Base-by-base conservation (phyloP, 1,140 invertebrate genomes). In the Caligus rogercresseyi region DNA sequence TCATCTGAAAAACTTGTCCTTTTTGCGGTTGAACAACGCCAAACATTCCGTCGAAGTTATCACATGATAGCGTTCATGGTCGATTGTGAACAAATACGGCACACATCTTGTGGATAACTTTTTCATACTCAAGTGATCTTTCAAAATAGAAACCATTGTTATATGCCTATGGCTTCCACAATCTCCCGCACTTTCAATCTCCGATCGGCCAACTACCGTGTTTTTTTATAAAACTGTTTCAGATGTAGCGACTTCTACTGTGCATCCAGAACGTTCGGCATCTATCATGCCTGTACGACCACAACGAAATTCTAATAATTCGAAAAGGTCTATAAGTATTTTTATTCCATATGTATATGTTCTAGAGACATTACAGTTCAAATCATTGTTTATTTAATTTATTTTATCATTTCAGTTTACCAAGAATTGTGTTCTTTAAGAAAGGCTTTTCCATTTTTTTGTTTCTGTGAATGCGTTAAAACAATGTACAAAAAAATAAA, bases 131-230 rank as follows among this genome's bases (percentile, higher is more conserved):
- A 59, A 64, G 53, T 66, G 20, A 15, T 64, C 15, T 26, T 51
- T 21, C 18, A 61, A 53, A 54, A 67, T 69, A 54, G 68, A 52
- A 64, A 43, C 66, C 64, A 57, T 62, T 61, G 23, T 65, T 64
- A 64, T 18, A 62, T 66, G 64, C 65, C 60, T 66, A 60, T 61
- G 20, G 60, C 54, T 63, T 69, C 66, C 63, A 64, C 65, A 66
- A 70, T 66, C 64, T 66, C 53, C 51, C 63, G 25, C 16, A 69
- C 61, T 66, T 67, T 68, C 24, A 69, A 25, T 68, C 64, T 64
- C 53, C 69, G 67, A 62, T 70, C 66, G 43, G 59, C 57, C 62
- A 67, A 73, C 31, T n/a, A 7, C 31, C 7, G 7, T 43, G 31
- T 43, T 7, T 11, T 43, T 43, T 43, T 43, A 11, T 43, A 11